These are phyloP conservation scores for Cryptosula pallasiana DNA, from an alignment of 2,888 invertebrate species.

Conservation along the genomic window DNA sequence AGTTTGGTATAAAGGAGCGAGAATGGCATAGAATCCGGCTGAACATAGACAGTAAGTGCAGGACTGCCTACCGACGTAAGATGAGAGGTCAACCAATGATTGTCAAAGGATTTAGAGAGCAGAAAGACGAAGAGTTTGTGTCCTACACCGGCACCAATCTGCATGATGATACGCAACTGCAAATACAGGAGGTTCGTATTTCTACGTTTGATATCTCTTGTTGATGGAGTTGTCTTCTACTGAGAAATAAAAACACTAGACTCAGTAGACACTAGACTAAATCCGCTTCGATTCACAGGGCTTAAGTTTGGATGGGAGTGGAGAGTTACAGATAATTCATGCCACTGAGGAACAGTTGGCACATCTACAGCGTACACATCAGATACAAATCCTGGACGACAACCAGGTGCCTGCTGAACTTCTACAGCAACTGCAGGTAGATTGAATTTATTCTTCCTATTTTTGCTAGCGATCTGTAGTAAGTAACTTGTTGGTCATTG, in stretches of 20 bases:
- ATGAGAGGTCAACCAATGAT: slow-evolving; percentile 38
- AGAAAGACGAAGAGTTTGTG: slow-evolving; percentile 16
- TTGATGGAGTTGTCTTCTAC: no score
- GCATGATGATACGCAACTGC: background rate
- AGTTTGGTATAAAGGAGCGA: slow-evolving; percentile 56
- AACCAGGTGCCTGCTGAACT: slow-evolving; percentile 34
- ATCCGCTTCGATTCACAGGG: background rate
- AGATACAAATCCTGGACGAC: slow-evolving; percentile 49
- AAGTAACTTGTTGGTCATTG: no score
- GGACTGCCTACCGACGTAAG: slow-evolving; percentile 54
- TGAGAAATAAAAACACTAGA: no score
- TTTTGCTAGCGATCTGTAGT: no score
- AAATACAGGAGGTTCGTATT: background rate
- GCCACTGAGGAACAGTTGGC: slow-evolving; percentile 54
- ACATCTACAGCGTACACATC: slow-evolving; percentile 49
- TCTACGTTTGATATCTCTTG: no score
- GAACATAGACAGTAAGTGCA: slow-evolving; percentile 58
- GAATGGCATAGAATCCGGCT: slow-evolving; percentile 59
- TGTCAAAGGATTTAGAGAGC: slow-evolving; percentile 3
- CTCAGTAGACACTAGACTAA: no score
- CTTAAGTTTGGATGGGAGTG: slow-evolving; percentile 28
- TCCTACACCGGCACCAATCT: background rate
- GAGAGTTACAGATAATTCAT: slow-evolving; percentile 53
- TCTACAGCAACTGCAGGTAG: slow-evolving; percentile 2
- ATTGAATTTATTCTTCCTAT: no score